Conservation (phyloP, 2,888 invertebrate genomes). For the Ctena decussata region DNA sequence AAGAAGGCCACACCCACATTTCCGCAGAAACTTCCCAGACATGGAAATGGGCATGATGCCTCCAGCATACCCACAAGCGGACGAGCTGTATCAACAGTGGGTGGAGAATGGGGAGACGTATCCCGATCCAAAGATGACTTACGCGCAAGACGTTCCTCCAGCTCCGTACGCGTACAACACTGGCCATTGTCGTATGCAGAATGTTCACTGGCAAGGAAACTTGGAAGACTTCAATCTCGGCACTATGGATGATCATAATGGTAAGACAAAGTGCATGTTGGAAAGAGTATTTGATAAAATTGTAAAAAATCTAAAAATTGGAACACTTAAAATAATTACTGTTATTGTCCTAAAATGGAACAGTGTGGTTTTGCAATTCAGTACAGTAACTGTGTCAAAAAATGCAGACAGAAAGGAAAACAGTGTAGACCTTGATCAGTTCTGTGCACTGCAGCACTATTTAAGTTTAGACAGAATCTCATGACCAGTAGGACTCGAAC, state of each 20-base stretch:
- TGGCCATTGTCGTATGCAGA: slow-evolving; percentile 67
- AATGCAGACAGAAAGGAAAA: too few relatives aligned
- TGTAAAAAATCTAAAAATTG: too few relatives aligned
- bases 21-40: slow-evolving; percentile 61
- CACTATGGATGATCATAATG: slow-evolving; percentile 33
- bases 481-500: too few relatives aligned
- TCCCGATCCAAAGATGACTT: slow-evolving; percentile 28
- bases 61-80: slow-evolving; percentile 61
- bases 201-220: slow-evolving; percentile 62
- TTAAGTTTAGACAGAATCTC: too few relatives aligned
- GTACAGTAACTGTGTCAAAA: too few relatives aligned
- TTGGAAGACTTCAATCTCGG: slow-evolving; percentile 59
- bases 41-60: slow-evolving; percentile 65
- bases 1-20: slow-evolving; percentile 53
- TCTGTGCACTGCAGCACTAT: too few relatives aligned
- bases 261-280: too few relatives aligned
- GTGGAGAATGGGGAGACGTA: slow-evolving; percentile 61
- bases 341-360: too few relatives aligned
- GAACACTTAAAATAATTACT: too few relatives aligned
- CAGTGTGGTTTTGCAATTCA: too few relatives aligned
- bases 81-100: slow-evolving; percentile 66
- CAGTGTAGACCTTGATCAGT: too few relatives aligned
- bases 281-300: too few relatives aligned
- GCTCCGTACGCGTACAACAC: slow-evolving; percentile 46
- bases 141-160: slow-evolving; percentile 25